Evolutionary conservation across 2,113 vertebrate genomes (phyloP), one percentile per base, ranked within the genome.

Genomic region (Cygnus atratus): DNA sequence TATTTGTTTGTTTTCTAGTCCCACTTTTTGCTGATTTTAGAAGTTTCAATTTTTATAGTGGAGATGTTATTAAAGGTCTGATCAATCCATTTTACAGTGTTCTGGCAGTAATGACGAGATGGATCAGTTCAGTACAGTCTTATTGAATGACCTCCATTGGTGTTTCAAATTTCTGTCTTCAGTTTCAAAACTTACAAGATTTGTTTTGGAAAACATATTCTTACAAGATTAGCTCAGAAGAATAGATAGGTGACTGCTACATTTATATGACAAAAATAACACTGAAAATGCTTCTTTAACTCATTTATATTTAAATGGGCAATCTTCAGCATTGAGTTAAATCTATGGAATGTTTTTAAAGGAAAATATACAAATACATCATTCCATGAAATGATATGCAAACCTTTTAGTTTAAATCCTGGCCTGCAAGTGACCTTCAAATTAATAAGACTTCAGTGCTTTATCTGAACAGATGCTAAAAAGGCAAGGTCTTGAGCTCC

Each of bases 391-490:
- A 94, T 85, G 3, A 66, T 77, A 73, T 78, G 76, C 71, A 87
- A 88, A 89, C 58, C 62, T 94, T 89, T 79, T 87, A 22, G 22
- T 85, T 95, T 96, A 96, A 96, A 91, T 96, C 66, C 78, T 97
- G 93, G 96, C 92, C 88, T 96, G 94, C 73, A 72, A 75, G 62
- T 97, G 93, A 98, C 83, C 84, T 96, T 87, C 88, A 92, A 92
- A 97, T 97, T 96, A 95, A 86, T 92, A 97, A 90, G 92, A 68
- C 81, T 93, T 95, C 63, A 67, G 66, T 95, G 85, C 80, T 95
- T 97, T 93, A 95, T 95, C 71, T 76, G 96, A 97, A 84, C 96
- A 97, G 93, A 97, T 97, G 96, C 92, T 97, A 89, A 95, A 97
- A 94, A 95, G 92, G 74, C 94, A 96, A 95, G 93, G 76, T 96